These are phyloP conservation scores for Oasisia sp. DNA, from an alignment of 2,888 invertebrate species.

Conservation along the genomic window DNA sequence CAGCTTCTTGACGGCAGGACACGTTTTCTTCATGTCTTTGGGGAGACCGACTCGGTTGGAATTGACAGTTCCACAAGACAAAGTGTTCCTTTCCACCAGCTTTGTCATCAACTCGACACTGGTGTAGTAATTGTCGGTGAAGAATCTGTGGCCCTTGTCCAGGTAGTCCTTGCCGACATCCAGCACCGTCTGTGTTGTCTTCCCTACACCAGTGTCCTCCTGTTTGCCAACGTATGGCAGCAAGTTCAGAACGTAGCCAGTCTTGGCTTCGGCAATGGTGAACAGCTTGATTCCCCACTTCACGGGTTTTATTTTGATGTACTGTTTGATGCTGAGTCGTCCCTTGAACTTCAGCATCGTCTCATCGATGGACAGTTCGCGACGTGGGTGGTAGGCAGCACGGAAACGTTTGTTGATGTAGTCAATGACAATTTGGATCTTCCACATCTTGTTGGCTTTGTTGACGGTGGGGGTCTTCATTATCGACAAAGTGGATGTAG, in stretches of 20 bases:
- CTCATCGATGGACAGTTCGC: not conserved
- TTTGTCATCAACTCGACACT: not conserved
- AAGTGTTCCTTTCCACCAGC: not conserved
- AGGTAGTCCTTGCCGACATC: too few relatives aligned
- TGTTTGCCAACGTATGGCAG: too few relatives aligned
- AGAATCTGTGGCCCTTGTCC: not conserved
- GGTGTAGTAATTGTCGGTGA: not conserved
- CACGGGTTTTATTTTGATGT: not conserved
- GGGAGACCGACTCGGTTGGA: not conserved
- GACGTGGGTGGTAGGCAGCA: not conserved
- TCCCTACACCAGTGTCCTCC: too few relatives aligned
- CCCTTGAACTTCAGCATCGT: not conserved
- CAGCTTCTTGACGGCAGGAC: not conserved
- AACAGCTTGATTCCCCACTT: not conserved
- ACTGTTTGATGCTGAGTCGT: not conserved
- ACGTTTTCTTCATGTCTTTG: not conserved
- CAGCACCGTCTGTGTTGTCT: too few relatives aligned
- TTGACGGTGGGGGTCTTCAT: constrained; percentile 20
- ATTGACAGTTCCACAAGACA: not conserved
- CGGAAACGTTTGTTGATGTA: not conserved
- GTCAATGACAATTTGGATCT: not conserved
- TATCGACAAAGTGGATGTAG: constrained; percentile 30
- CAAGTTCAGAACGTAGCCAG: not conserved
- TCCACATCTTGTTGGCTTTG: constrained; percentile 28
- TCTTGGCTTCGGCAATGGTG: not conserved